Evolutionary conservation across 2,113 vertebrate species (phyloP), one percentile per base, ranked within the genome.

Genomic region (Nematolebias whitei): DNA sequence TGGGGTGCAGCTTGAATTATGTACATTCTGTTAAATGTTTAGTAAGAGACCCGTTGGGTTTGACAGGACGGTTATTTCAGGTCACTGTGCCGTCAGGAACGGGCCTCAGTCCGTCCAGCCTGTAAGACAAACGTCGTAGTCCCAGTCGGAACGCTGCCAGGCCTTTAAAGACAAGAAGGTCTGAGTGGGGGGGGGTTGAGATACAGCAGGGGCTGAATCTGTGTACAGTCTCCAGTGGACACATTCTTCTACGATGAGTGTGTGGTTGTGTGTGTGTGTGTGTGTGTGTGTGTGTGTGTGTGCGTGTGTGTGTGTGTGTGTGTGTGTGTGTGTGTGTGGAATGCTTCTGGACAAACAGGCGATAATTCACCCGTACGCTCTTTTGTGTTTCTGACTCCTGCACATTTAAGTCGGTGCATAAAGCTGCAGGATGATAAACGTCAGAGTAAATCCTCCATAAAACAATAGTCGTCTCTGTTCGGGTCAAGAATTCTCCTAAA

Each of bases 331-430:
- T 71, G 64, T 76, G 72, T 60, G 66, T 78, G 84, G 74, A 84
- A 78, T 83, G 68, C 73, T 70, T 76, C 71, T 58, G 62, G 66
- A 75, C 74, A 74, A 76, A 86, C 73, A 78, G 53, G 47, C 83
- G 45, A 84, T 79, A 84, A 82, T 85, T 87, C 76, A 83, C 54
- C 68, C 75, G 13, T 64, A 76, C 50, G 71, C 66, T 44, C 79
- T 58, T 87, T 81, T 85, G 74, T 85, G 62, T 62, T 51, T 20
- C 51, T 82, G 55, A 70, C 50, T 24, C 8, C 64, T 59, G 63
- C 74, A 74, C 54, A 74, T 84, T 86, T 71, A 78, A 75, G 80
- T 77, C 76, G 16, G 59, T 48, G 69, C 66, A 82, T 74, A 82
- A 57, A 53, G 76, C 67, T 18, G 12, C 24, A 61, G 66, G 64